Conservation (phyloP, 2,888 invertebrate genomes). For the Synergus gifuensis region DNA sequence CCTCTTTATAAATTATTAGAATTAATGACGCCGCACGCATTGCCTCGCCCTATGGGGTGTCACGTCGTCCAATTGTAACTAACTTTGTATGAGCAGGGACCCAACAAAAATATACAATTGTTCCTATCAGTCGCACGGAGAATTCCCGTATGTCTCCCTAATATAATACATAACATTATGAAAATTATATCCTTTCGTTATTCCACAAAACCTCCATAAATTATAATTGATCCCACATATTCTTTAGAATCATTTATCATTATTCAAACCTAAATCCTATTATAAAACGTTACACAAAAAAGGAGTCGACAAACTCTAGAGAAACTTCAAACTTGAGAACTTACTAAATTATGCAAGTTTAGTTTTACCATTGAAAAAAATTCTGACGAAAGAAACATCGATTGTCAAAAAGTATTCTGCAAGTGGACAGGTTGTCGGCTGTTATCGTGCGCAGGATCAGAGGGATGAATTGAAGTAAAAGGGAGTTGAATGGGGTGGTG, state of each 20-base stretch:
- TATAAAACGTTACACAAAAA: background rate
- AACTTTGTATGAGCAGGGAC: constrained; percentile 56
- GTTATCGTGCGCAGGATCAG: constrained; percentile 74
- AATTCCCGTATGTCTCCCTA: constrained; percentile 45
- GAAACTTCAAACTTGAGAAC: background rate
- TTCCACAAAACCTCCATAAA: background rate
- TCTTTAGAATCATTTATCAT: background rate
- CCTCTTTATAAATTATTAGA: constrained; percentile 75
- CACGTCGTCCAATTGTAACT: constrained; percentile 62
- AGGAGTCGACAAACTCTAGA: background rate
- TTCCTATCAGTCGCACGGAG: constrained; percentile 56
- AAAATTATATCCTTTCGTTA: background rate
- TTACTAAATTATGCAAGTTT: background rate
- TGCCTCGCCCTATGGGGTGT: constrained; percentile 65
- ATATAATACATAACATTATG: background rate
- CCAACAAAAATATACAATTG: constrained; percentile 50
- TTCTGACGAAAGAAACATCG: background rate
- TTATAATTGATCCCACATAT: background rate
- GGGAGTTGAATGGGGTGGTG: constrained; percentile 73
- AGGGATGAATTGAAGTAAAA: constrained; percentile 67
- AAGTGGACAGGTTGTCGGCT: constrained; percentile 75
- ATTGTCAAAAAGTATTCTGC: constrained; percentile 63
- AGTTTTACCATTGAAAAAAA: background rate
- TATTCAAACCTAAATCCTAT: background rate
- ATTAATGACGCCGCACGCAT: constrained; percentile 75